Base-by-base conservation (phyloP, 2,113 vertebrate genomes). In the Boleophthalmus pectinirostris region DNA sequence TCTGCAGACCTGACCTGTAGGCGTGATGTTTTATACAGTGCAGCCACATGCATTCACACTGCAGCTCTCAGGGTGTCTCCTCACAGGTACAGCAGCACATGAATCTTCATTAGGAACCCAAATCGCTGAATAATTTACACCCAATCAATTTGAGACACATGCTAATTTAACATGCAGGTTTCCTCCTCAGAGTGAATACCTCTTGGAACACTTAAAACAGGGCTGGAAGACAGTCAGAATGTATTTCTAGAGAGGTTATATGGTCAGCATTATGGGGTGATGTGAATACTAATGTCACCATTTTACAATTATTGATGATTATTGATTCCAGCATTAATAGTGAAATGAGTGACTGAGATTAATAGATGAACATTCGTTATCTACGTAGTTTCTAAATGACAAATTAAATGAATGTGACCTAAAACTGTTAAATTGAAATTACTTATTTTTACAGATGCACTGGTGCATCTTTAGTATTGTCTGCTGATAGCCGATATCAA, bases 51-150 rank as follows among this genome's bases (percentile, higher is more conserved):
- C 15, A 45, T 66, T 68, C 58, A 72, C 51, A 53, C 68, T 33
- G 15, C 68, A 33, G 15, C 68, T 66, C 51, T 38, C 70, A n/a
- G 25, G 65, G 79, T 61, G 72, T 43, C 54, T 78, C 51, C 74
- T 87, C 65, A 65, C 75, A 79, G 74, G 61, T 66, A 88, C 70
- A 72, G 51, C 10, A 64, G 68, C 82, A 63, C 65, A 75, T 56
- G 78, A 73, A 80, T 85, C 82, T 85, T 87, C 82, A 82, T 90
- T 87, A 90, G 86, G 11, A 3, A 21, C 53, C 70, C 69, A 71
- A 80, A 86, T 84, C 82, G 79, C 70, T 83, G 73, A 77, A 87
- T 83, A 82, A 89, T 90, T 82, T 84, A 78, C 64, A 75, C 63
- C 69, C 73, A 82, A 89, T 89, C 85, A 88, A 88, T 83, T 57